Evolutionary conservation across 2,888 invertebrate genomes (phyloP).

Genomic region (Spodoptera picta): DNA sequence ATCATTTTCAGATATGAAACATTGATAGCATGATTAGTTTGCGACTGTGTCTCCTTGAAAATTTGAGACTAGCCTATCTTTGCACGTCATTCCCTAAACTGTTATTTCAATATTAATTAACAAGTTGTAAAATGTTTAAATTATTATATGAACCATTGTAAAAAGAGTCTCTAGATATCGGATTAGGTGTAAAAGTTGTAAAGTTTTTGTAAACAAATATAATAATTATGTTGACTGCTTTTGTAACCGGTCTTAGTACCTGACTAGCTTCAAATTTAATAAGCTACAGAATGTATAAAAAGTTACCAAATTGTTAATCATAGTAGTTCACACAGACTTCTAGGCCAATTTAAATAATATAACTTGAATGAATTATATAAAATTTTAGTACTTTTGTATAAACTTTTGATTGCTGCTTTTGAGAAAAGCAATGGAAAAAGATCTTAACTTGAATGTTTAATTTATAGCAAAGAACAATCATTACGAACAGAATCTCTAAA

Average conservation of each 20-base stretch:
- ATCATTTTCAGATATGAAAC: too few species aligned
- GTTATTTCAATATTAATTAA: too few species aligned
- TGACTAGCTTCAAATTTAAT: slow-evolving; percentile 10
- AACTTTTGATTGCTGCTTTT: neutral
- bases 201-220: slow-evolving; percentile 17
- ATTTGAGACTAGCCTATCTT: too few species aligned
- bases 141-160: slow-evolving; percentile 6
- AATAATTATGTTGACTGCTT: neutral
- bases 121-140: too few species aligned
- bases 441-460: neutral
- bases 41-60: too few species aligned
- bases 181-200: slow-evolving; percentile 25
- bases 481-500: slow-evolving; percentile 22
- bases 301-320: neutral
- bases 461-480: slow-evolving; percentile 1
- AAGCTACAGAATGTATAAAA: neutral
- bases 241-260: neutral
- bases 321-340: neutral
- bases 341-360: neutral
- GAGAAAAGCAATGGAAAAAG: neutral
- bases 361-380: neutral
- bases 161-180: slow-evolving; percentile 18
- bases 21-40: too few species aligned
- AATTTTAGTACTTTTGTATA: slow-evolving; percentile 7
- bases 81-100: too few species aligned